Base-by-base conservation (phyloP, 1,140 invertebrate genomes). In the Pseudachorutes palmiensis region DNA sequence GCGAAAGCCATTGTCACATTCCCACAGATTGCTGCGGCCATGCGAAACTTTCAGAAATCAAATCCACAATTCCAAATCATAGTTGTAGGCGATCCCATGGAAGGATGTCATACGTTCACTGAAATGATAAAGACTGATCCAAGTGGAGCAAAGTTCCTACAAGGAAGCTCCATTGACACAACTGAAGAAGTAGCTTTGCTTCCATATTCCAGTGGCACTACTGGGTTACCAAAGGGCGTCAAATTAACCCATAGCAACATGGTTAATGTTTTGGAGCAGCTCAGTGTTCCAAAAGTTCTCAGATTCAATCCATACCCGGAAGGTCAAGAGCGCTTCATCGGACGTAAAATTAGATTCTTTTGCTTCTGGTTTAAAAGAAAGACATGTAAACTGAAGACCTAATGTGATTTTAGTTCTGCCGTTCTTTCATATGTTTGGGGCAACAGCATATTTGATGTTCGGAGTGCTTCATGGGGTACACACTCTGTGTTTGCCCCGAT, bases 1-100 rank as follows among this genome's bases (percentile, higher is more conserved):
- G 82, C 84, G 16, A 88, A 86, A 76, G 84, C 83, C 3, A 78
- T 92, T 3, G 81, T 93, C 16, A 84, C 88, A 5, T 81, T 83
- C 0, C 79, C 82, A 19, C 75, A 81, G 73, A 80, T 86, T 16
- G 78, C 87, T 69, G 83, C 84, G n/a, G 76, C 83, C 9, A 83
- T 86, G 0, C 73, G 80, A 45, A 80, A 84, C 60, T 60, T 63
- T 36, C 29, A 62, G 59, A 58, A 74, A 55, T 74, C 74, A 2
- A 29, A 32, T 59, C 36, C 60, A 2, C 58, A 59, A 2, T 41
- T 74, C 29, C 65, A 64, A 51, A 59, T 70, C 3, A 63, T 72
- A 1, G 58, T 70, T 28, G 45, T 72, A 2, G 71, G 71, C 1
- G 68, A 70, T 1, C 48, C 68, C 9, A 49, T 29, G 2, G 55